Base-by-base conservation (phyloP, 1,140 invertebrate genomes). In the Eciton burchellii region DNA sequence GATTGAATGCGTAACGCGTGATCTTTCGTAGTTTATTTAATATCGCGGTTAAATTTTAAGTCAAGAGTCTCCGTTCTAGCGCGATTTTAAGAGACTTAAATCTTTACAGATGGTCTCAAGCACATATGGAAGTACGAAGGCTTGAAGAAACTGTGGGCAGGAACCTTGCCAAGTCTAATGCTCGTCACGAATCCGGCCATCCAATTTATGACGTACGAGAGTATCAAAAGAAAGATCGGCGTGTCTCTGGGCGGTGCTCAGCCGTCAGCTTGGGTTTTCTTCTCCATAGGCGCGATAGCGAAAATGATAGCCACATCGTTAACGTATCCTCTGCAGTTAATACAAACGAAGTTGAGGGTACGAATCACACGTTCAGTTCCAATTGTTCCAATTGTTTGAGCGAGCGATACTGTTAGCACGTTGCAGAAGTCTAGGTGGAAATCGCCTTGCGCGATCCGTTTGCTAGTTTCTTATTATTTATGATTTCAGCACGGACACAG, bases 201-300 rank as follows among this genome's bases (percentile, higher is more conserved):
- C 68, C 98, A 98, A 91, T 98, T 98, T 92, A 98, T 98, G 96
- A 96, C 97, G 49, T 99, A 98, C 93, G 98, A 98, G 92, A 93
- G 95, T 59, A 92, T 98, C 0, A 99, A 99, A 92, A 94, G 97
- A 73, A 94, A 94, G 85, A 83, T 96, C 9, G 85, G 89, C n/a
- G 84, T 84, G n/a, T 91, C 85, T 35, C 41, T 94, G 16, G 79
- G 83, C 14, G 90, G 88, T 11, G 63, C 84, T 21, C 94, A 95
- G 81, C 90, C 96, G 35, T 93, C 94, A 54, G 94, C 95, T 8
- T 87, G 95, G 77, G 76, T 94, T 62, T 95, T 95, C 88, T 96
- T 97, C 90, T 54, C 95, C 1, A 94, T 97, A 21, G 98, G 97
- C 26, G 98, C 97, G 8, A 89, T 96, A 70, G 96, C 97, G 3